Evolutionary conservation across 2,888 invertebrate species (phyloP), one percentile per base, ranked within the genome.

Genomic region (Cenopis cana): DNA sequence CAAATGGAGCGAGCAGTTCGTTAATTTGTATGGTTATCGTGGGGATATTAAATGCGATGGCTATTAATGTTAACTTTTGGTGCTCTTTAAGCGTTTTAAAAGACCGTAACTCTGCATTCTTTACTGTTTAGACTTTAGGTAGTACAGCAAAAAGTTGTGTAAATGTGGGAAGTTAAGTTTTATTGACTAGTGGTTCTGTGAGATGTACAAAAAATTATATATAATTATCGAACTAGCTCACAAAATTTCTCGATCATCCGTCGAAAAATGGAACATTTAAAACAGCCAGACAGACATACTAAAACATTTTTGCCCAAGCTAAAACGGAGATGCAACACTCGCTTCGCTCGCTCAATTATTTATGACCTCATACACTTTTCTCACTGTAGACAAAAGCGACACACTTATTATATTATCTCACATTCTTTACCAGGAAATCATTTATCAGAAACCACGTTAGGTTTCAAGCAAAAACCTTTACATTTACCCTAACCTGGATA

Each of bases 31-130:
- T 41, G 29, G 36, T 33, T 20, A 54, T 14, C 6, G 59, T 38
- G 29, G 18, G 59, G 68, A 68, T 60, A 54, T 52, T 60, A 68
- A 60, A 64, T 33, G 57, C 50, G 64, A 57, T 64, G 50, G 20
- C 20, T 67, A 67, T 67, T 67, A 67, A 67, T 57, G 52, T 54
- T 55, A n/a, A 62, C 41, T 52, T 64, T 64, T n/a, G 18, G 18
- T 50, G 50, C 20, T 64, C n/a, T 38, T 64, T 62, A 52, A n/a
- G 18, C 36, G n/a, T n/a, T 46, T 46, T 46, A 46, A 46, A 46
- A 1, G 5, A 12, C 14, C 14, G 12, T 14, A 41, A 46, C n/a
- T 8, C 1, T n/a, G n/a, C 46, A 46, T 46, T 46, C 9, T 46
- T 46, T 46, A 46, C 41, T 14, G 41, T 14, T 14, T 41, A 41